phyloP scores from a whole-genome alignment of 2,888 invertebrate species.

The Napeogenes sylphis region DNA sequence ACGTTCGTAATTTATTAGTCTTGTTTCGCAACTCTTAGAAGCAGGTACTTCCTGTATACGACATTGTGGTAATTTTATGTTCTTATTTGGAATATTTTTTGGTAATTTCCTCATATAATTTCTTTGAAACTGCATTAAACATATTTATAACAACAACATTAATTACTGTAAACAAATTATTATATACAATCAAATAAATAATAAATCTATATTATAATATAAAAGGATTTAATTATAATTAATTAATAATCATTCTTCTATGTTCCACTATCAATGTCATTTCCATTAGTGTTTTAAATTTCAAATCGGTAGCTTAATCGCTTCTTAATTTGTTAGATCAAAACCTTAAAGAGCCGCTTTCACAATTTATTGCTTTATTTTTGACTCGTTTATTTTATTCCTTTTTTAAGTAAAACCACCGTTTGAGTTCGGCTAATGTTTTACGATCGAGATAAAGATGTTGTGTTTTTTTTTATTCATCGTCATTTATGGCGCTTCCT shows the following conservation, averaged over 20 bases:
- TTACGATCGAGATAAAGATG: slow-evolving; percentile 48
- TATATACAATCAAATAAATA: no score
- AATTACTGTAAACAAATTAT: no score
- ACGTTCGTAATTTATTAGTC: slow-evolving; percentile 30
- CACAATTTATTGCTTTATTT: slow-evolving; percentile 73
- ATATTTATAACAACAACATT: no score
- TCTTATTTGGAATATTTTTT: not conserved
- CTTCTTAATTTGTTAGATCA: slow-evolving; percentile 73
- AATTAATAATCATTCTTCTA: slow-evolving; percentile 33
- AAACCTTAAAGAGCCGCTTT: slow-evolving; percentile 66
- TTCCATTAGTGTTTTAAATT: slow-evolving; percentile 64
- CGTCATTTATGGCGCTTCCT: slow-evolving; percentile 19
- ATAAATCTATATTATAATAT: not conserved
- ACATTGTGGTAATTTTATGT: not conserved
- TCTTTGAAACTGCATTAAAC: no score
- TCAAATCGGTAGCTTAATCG: slow-evolving; percentile 75
- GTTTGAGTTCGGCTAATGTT: slow-evolving; percentile 44
- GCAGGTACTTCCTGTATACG: slow-evolving; percentile 27
- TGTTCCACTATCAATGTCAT: slow-evolving; percentile 53
- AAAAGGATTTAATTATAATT: not conserved
- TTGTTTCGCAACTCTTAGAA: slow-evolving; percentile 27
- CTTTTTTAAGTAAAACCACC: slow-evolving; percentile 39
- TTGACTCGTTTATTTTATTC: slow-evolving; percentile 59
- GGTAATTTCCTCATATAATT: no score
- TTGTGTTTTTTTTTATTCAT: slow-evolving; percentile 39